phyloP scores from a whole-genome alignment of 2,888 invertebrate genomes.

The Iselma pallidipennis region DNA sequence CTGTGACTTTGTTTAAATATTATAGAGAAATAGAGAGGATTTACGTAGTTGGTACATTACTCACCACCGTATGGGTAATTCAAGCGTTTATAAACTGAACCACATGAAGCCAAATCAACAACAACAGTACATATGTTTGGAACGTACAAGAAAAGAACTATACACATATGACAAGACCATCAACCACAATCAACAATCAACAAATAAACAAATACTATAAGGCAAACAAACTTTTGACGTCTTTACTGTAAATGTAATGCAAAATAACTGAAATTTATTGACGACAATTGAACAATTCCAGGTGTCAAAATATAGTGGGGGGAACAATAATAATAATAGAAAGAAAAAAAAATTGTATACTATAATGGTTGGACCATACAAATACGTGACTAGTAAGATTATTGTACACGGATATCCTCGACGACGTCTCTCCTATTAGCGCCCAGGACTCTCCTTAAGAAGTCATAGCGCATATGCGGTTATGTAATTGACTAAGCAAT shows the following conservation, averaged over 20 bases:
- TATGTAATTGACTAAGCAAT: constrained; percentile 41
- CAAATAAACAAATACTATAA: neutral
- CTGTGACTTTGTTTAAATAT: no score
- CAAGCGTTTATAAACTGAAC: neutral
- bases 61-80: neutral
- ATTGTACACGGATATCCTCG: constrained; percentile 31
- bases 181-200: neutral
- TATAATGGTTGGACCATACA: constrained; percentile 16
- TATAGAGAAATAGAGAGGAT: no score
- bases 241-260: neutral
- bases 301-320: constrained; percentile 9
- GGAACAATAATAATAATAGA: constrained; percentile 4
- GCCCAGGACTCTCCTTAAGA: constrained; percentile 10
- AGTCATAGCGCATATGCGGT: constrained; percentile 30
- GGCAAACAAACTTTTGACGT: neutral
- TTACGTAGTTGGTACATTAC: constrained; percentile 1
- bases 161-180: neutral
- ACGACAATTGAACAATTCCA: neutral
- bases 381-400: constrained; percentile 28
- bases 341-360: constrained; percentile 27
- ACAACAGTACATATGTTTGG: neutral
- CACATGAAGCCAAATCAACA: constrained; percentile 6
- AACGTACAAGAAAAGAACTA: neutral
- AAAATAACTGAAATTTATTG: constrained; percentile 3
- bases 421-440: constrained; percentile 12